These are phyloP conservation scores for Latrodectus elegans DNA, from an alignment of 2,888 invertebrate genomes.

Conservation along the genomic window DNA sequence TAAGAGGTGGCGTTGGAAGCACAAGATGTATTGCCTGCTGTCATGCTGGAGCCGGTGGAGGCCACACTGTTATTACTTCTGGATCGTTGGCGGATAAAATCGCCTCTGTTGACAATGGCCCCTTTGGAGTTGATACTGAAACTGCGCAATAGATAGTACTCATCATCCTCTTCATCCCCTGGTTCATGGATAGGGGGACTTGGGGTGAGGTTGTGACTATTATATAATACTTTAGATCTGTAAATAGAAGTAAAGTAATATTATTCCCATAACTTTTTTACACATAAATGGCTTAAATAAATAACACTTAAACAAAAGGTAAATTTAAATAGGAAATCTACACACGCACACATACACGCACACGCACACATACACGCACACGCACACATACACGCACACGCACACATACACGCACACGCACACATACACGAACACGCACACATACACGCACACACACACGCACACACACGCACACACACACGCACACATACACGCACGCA, in stretches of 20 bases:
- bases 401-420: too few species aligned
- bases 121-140: slow-evolving; percentile 95
- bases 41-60: slow-evolving; percentile 76
- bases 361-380: too few species aligned
- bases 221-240: slow-evolving; percentile 48
- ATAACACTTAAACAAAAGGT: too few species aligned
- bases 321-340: too few species aligned
- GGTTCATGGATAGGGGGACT: slow-evolving; percentile 57
- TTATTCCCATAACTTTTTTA: not conserved
- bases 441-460: too few species aligned
- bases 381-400: too few species aligned
- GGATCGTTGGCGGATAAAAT: slow-evolving; percentile 81
- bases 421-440: too few species aligned
- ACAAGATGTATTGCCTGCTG: slow-evolving; percentile 60
- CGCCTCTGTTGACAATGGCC: slow-evolving; percentile 89
- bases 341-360: too few species aligned
- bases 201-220: slow-evolving; percentile 38
- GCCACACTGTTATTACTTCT: slow-evolving; percentile 91
- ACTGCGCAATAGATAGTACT: slow-evolving; percentile 92
- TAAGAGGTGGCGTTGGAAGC: slow-evolving; percentile 56
- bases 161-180: slow-evolving; percentile 85
- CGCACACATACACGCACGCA: too few species aligned
- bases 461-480: too few species aligned
- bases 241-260: not conserved
- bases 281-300: too few species aligned